Conservation (phyloP, 2,113 vertebrate species). For the Cheilinus undulatus region DNA sequence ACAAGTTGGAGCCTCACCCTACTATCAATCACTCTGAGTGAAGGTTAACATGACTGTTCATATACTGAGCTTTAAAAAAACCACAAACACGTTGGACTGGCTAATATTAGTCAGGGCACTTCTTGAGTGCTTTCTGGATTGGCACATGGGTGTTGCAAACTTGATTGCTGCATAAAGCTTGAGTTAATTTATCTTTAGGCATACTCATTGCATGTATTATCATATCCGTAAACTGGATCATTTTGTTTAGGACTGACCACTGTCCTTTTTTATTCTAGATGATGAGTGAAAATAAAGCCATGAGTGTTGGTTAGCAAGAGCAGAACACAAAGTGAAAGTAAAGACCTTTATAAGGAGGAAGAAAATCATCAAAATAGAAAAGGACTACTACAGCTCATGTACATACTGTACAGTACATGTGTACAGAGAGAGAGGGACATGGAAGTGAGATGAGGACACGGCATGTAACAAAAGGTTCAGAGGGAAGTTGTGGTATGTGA, state of each 20-base stretch:
- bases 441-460: not conserved
- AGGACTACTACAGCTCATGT: not conserved
- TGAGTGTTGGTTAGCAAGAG: not conserved
- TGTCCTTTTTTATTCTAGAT: not conserved
- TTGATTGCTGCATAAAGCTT: not conserved
- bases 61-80: not conserved
- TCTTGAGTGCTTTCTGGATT: conserved; percentile 16
- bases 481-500: not conserved
- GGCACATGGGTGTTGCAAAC: not conserved
- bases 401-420: not conserved
- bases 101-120: conserved; percentile 41
- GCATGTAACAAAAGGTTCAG: not conserved
- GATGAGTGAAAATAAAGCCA: conserved; percentile 9
- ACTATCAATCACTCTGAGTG: conserved; percentile 55
- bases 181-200: not conserved
- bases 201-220: not conserved
- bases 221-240: not conserved
- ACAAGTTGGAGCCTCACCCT: conserved; percentile 40
- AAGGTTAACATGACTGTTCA: conserved; percentile 34
- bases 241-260: not conserved
- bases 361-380: conserved; percentile 1
- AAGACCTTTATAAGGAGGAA: not conserved
- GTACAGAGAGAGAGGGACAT: not conserved
- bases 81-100: conserved; percentile 3
- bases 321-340: conserved; percentile 11